These are phyloP conservation scores for Diplolepis rosae DNA, from an alignment of 2,888 invertebrate species.

Conservation along the genomic window DNA sequence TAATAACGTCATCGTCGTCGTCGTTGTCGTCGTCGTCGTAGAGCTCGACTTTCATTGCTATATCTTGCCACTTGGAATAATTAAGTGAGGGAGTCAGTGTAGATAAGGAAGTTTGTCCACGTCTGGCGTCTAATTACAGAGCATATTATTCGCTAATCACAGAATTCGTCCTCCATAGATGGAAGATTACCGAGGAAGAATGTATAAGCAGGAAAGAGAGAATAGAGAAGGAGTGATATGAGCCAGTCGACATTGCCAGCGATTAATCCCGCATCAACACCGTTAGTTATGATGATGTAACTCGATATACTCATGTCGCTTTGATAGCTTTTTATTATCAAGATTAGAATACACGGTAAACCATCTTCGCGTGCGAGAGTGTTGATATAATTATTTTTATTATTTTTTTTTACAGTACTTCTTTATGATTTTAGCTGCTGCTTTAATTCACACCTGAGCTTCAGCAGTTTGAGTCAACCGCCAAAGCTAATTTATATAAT, in stretches of 20 bases:
- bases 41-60: conserved; percentile 47
- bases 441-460: too few species aligned
- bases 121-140: conserved; percentile 51
- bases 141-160: conserved; percentile 59
- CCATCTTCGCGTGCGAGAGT: conserved; percentile 46
- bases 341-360: conserved; percentile 2
- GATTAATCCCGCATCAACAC: neutral
- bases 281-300: conserved; percentile 39
- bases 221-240: neutral
- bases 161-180: conserved; percentile 39
- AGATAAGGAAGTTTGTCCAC: conserved; percentile 49
- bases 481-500: too few species aligned
- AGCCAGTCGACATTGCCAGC: neutral
- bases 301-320: conserved; percentile 44
- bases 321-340: conserved; percentile 35
- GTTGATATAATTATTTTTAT: neutral
- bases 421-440: too few species aligned
- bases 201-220: conserved; percentile 6
- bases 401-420: too few species aligned
- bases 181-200: conserved; percentile 25
- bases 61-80: conserved; percentile 47
- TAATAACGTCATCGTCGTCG: too few species aligned
- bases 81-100: conserved; percentile 44
- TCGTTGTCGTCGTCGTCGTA: conserved; percentile 31
- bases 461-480: too few species aligned